Evolutionary conservation across 2,888 invertebrate genomes (phyloP).

Genomic region (Octonoba sinensis): DNA sequence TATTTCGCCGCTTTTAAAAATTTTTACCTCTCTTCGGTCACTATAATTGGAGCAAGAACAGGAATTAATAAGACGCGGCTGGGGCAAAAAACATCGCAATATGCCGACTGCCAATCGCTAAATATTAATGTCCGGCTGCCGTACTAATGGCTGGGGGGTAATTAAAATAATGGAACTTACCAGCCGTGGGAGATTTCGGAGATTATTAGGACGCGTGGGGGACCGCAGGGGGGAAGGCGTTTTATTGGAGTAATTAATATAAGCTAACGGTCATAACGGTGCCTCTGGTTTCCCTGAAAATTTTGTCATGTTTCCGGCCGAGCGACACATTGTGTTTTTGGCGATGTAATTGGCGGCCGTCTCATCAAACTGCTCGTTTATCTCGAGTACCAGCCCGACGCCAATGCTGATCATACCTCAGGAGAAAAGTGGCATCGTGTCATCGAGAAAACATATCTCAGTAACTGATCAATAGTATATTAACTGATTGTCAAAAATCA

Average conservation of each 20-base stretch:
- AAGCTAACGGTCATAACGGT: slow-evolving; percentile 58
- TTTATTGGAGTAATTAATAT: slow-evolving; percentile 61
- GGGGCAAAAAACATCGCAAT: slow-evolving; percentile 31
- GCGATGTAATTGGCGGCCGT: slow-evolving; percentile 58
- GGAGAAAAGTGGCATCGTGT: slow-evolving; percentile 16
- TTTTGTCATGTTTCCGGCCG: slow-evolving; percentile 58
- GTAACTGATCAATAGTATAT: too few relatives aligned
- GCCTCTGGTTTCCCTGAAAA: slow-evolving; percentile 52
- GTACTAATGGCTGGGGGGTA: slow-evolving; percentile 49
- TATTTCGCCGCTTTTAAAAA: slow-evolving; percentile 47
- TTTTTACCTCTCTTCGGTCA: slow-evolving; percentile 34
- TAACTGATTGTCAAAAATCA: too few relatives aligned
- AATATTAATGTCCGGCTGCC: slow-evolving; percentile 57
- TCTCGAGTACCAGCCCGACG: slow-evolving; percentile 42
- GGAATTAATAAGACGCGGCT: slow-evolving; percentile 41
- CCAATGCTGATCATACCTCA: slow-evolving; percentile 12
- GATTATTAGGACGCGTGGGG: slow-evolving; percentile 41
- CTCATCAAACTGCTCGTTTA: slow-evolving; percentile 56
- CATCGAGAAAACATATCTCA: too few relatives aligned
- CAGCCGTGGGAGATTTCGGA: slow-evolving; percentile 45
- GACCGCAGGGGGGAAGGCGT: slow-evolving; percentile 21
- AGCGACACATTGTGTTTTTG: slow-evolving; percentile 58
- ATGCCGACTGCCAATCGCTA: slow-evolving; percentile 42
- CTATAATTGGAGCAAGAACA: slow-evolving; percentile 55
- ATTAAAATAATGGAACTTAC: slow-evolving; percentile 61